Evolutionary conservation across 2,113 vertebrate species (phyloP).

Genomic region (Cariama cristata): DNA sequence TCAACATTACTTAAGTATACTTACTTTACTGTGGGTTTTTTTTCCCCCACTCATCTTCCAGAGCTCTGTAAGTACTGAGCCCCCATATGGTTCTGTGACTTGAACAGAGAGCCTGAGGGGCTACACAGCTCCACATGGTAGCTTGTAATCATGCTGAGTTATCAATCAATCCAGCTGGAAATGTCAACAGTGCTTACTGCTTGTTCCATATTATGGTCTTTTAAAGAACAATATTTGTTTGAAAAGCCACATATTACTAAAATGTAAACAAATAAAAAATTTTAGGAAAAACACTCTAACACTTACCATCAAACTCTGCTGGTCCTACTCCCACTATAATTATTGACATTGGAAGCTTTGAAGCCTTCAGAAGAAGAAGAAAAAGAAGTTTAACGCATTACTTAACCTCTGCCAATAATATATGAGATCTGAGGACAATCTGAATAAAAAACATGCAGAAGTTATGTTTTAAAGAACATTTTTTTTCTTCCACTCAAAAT

Average conservation of each 20-base stretch:
- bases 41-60: neutral
- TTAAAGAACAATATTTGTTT: neutral
- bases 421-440: neutral
- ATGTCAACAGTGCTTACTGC: neutral
- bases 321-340: slow-evolving; percentile 95
- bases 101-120: slow-evolving; percentile 25
- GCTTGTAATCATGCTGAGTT: slow-evolving; percentile 17
- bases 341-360: slow-evolving; percentile 93
- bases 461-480: neutral
- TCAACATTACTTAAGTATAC: neutral
- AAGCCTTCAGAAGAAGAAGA: slow-evolving; percentile 80
- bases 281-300: neutral
- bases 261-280: neutral
- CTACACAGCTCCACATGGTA: slow-evolving; percentile 16
- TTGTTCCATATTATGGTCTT: neutral
- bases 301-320: slow-evolving; percentile 94
- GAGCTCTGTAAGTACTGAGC: neutral
- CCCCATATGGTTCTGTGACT: slow-evolving; percentile 19
- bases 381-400: neutral
- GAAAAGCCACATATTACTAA: neutral
- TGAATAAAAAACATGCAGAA: neutral
- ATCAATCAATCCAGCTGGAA: slow-evolving; percentile 45
- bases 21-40: neutral
- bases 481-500: neutral
- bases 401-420: neutral